These are phyloP conservation scores for Sebastes nivosus DNA, from an alignment of 2,797 vertebrate genomes.

Conservation along the genomic window DNA sequence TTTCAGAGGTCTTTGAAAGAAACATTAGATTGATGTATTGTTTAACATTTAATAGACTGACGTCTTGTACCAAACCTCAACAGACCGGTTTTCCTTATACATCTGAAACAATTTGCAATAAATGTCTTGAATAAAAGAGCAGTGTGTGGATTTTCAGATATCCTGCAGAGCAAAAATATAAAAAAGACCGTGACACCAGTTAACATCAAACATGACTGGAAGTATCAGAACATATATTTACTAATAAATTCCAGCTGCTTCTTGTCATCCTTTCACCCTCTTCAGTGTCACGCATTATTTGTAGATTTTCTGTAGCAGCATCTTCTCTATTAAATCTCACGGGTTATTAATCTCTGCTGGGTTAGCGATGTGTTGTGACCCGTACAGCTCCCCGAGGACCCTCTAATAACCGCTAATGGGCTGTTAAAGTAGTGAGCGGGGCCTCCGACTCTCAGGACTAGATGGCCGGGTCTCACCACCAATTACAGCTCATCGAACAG, in stretches of 20 bases:
- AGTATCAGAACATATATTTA: neutral
- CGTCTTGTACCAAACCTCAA: neutral
- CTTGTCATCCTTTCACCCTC: neutral
- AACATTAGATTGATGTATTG: neutral
- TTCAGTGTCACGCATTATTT: constrained; percentile 1
- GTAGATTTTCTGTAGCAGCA: constrained; percentile 6
- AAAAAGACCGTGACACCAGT: neutral
- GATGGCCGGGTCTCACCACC: constrained; percentile 68
- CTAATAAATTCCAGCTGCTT: neutral
- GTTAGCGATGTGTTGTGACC: constrained; percentile 61
- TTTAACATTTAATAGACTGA: too few species aligned
- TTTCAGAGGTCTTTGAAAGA: neutral
- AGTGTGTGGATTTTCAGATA: neutral
- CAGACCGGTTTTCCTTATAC: neutral
- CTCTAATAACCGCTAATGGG: constrained; percentile 80
- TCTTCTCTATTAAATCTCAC: constrained; percentile 53
- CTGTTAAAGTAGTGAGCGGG: constrained; percentile 74
- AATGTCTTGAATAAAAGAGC: neutral
- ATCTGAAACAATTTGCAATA: neutral
- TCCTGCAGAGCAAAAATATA: neutral
- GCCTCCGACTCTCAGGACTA: constrained; percentile 46
- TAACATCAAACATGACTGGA: neutral
- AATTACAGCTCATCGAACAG: constrained; percentile 84
- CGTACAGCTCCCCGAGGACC: constrained; percentile 65
- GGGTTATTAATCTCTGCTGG: constrained; percentile 67